Evolutionary conservation across 2,888 invertebrate genomes (phyloP), one percentile per base, ranked within the genome.

Genomic region (Agonopterix arenella): DNA sequence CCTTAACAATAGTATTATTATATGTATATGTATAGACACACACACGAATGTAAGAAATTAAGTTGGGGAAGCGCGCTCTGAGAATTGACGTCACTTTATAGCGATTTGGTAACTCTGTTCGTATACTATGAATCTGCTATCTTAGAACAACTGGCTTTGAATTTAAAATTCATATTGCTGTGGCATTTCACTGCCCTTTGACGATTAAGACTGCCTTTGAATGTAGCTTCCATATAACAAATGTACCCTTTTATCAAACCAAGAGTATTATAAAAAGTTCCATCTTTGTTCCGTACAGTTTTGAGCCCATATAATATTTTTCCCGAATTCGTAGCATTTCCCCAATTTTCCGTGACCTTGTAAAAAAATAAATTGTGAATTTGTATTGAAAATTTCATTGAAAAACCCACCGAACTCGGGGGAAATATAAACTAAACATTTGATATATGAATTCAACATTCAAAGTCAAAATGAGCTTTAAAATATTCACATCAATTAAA

Each of bases 1-100:
- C 72, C 84, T 84, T 84, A 84, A 74, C 72, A 83, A 82, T 79
- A 78, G 78, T 82, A 81, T 71, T 74, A 77, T 75, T 76, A 72
- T 74, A 75, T 75, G 71, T 76, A 73, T 74, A 75, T 77, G 66
- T 68, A 76, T 76, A 76, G 67, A 78, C 70, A 82, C 75, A 80
- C 77, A 84, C 78, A 80, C 75, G 66, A 73, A 76, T 70, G 73
- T 73, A 70, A 62, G 67, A 84, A 84, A 76, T 62, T 73, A 80
- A 77, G 53, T 69, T 66, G 70, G 75, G 69, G 64, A 80, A 84
- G 80, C 81, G 70, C 79, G 81, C 82, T 80, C 81, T 67, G 64
- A 67, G 76, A 84, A 85, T 84, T 85, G 86, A 86, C 86, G 59
- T 80, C 79, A 80, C 81, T 61, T 62, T 53, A 8, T 13, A 55